Base-by-base conservation (phyloP, 2,888 invertebrate species). In the Mimachlamys varia region DNA sequence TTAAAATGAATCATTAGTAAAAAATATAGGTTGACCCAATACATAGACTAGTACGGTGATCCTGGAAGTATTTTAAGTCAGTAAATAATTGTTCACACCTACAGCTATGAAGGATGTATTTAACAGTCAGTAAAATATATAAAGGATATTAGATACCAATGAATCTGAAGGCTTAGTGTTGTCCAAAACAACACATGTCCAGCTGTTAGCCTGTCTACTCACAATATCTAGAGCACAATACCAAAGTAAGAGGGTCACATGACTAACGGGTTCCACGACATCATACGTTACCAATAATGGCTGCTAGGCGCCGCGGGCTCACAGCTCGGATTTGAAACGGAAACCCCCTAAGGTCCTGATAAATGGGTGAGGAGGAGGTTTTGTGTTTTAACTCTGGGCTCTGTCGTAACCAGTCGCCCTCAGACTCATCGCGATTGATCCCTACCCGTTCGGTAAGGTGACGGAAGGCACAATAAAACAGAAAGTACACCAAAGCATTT, bases 221-320 rank as follows among this genome's bases (percentile, higher is more conserved):
- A 88, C 49, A 49, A 88, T 38, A 49, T n/a, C 33, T 22, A 88
- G 7, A 50, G 62, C 62, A 62, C 62, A 62, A 62, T 62, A 62
- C n/a, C 62, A 62, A 62, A n/a, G 22, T 22, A 62, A 62, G 62
- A 62, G 62, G 62, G 62, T n/a, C 62, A 62, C 62, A 62, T 62
- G 62, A 62, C 62, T 62, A 22, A n/a, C 22, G n/a, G 62, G n/a
- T 62, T 19, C 62, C 44, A 88, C 44, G 10, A 49, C 44, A 88
- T 49, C 19, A 88, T 88, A 88, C 88, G 55, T 92, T 94, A 94
- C 94, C 94, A 92, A 94, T 93, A 91, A 94, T 92, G 62, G 94
- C 93, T 53, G 93, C 94, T 62, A 94, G 93, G 89, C 93, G 93
- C 93, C 94, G 93, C 13, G 94, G 94, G 91, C 94, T 94, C 27